Base-by-base conservation (phyloP, 2,888 invertebrate species). In the Trissolcus brochymenae region DNA sequence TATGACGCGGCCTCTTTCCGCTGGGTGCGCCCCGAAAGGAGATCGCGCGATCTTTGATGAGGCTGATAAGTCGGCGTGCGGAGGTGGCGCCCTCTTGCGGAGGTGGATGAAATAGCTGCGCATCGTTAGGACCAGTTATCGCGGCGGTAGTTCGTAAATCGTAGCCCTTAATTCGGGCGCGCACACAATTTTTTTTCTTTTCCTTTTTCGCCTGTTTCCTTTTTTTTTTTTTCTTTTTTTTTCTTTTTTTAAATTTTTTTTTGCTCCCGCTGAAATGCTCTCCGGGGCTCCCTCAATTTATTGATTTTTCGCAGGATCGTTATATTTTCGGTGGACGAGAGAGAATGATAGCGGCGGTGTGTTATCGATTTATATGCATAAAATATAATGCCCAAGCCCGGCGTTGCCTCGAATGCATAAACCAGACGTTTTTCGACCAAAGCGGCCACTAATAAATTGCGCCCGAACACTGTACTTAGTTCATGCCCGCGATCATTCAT, bases 101-200 rank as follows among this genome's bases (percentile, higher is more conserved):
- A 73, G 76, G 78, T 76, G 79, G 78, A 82, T 81, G 80, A 83
- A 83, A 82, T 82, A 82, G 81, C 79, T 81, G 81, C 79, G 76
- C 81, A 80, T 82, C 82, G 82, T 83, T 84, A 82, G 82, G 78
- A 71, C 81, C 82, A 78, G 79, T 81, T 81, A 79, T 79, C 66
- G 73, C 76, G 55, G 57, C 61, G 68, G 71, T 67, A 74, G 76
- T 78, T 62, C 70, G 77, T 78, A 79, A 79, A 77, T 73, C 70
- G 77, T 79, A 41, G 65, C 73, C 70, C 77, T 76, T 76, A 68
- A 70, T 76, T 70, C 60, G 68, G 50, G 56, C 35, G 65, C 14
- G n/a, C 25, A 4, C 14, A 54, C 21, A 29, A 50, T 66, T 49
- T 53, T 60, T 46, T 46, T 4, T 16, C 4, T 46, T 46, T 46